Percentiles rank a stretch among this genome's conserved stretches.
phyloP scores from a whole-genome alignment of 2,888 invertebrate species.

The Polydesmus complanatus region DNA sequence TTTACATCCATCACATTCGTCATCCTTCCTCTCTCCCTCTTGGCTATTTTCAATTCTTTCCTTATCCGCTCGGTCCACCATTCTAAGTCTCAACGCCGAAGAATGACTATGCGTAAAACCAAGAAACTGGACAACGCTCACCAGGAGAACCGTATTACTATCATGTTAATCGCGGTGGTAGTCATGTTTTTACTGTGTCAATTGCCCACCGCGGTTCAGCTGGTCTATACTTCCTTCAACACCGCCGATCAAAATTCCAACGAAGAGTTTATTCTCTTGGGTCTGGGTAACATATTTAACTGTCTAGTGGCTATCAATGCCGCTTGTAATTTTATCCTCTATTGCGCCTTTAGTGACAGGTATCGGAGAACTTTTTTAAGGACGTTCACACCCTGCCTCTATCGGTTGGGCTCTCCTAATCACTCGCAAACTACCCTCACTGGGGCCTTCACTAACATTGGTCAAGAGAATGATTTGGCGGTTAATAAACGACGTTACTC shows the following conservation, averaged over 20 bases:
- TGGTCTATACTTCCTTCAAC: constrained; percentile 37
- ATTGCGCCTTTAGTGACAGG: constrained; percentile 59
- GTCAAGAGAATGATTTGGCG: not conserved
- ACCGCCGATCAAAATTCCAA: constrained; percentile 25
- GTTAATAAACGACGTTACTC: not conserved
- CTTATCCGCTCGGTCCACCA: constrained; percentile 49
- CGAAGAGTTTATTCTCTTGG: constrained; percentile 33
- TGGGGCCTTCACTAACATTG: constrained; percentile 2
- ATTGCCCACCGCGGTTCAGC: constrained; percentile 47
- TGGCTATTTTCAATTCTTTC: constrained; percentile 58
- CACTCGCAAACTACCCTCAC: constrained; percentile 16
- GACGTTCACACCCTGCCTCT: constrained; percentile 27
- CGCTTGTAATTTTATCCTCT: constrained; percentile 60
- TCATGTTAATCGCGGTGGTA: constrained; percentile 60
- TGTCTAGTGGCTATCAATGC: constrained; percentile 55
- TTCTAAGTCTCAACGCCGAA: constrained; percentile 41
- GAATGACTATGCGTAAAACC: constrained; percentile 36
- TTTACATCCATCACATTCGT: constrained; percentile 48
- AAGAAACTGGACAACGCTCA: constrained; percentile 26
- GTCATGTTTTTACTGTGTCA: constrained; percentile 60
- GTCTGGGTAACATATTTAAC: constrained; percentile 58
- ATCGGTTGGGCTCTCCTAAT: constrained; percentile 14
- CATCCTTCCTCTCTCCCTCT: constrained; percentile 49
- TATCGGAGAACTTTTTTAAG: constrained; percentile 46
- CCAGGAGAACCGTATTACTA: constrained; percentile 57